These are phyloP conservation scores for Falco columbarius DNA, from an alignment of 2,797 vertebrate genomes.

Conservation along the genomic window DNA sequence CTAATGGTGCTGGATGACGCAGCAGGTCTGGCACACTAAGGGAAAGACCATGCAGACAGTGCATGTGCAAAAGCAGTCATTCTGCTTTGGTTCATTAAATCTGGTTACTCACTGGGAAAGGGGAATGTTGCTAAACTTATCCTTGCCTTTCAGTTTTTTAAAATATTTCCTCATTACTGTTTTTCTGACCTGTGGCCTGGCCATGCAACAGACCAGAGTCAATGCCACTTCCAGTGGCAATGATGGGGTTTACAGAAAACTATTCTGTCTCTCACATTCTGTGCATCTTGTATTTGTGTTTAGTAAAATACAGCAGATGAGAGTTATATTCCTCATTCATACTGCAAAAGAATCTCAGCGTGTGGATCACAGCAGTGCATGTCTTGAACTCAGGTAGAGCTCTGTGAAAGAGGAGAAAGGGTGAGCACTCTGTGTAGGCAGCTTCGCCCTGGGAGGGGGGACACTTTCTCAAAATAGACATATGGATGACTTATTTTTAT, in stretches of 20 bases:
- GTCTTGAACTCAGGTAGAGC: not conserved
- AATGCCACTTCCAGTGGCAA: not conserved
- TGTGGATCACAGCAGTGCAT: not conserved
- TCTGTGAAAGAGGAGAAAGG: not conserved
- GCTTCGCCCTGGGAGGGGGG: not conserved
- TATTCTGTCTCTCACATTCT: not conserved
- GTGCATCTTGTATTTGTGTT: not conserved
- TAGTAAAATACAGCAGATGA: not conserved
- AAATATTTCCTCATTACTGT: not conserved
- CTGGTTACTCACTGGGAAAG: not conserved
- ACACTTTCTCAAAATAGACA: not conserved
- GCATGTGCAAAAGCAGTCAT: not conserved
- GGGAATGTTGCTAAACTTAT: not conserved
- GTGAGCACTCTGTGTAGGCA: not conserved
- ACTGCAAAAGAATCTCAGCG: not conserved
- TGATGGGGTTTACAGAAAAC: not conserved
- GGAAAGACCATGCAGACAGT: not conserved
- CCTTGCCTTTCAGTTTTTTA: not conserved
- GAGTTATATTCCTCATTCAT: rapidly evolving
- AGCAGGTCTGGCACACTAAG: not conserved
- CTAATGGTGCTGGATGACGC: not conserved
- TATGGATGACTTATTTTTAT: not conserved
- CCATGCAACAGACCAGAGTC: rapidly evolving
- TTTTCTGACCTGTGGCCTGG: not conserved
- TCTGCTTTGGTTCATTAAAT: not conserved